Conservation (phyloP, 1,140 invertebrate species). For the Globodera ellingtonae region DNA sequence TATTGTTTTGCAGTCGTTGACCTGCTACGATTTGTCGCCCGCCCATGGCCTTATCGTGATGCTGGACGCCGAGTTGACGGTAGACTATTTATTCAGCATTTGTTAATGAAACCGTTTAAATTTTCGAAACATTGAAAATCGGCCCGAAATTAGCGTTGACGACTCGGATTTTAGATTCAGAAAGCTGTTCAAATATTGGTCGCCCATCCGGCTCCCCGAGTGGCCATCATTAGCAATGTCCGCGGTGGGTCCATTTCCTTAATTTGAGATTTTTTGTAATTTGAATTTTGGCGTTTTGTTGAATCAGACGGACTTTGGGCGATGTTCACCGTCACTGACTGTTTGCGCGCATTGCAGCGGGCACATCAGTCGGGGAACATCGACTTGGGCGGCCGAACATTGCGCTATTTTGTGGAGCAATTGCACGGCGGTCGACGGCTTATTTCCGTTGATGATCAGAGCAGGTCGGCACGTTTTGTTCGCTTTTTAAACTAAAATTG, state of each 20-base stretch:
- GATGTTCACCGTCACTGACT: constrained; percentile 49
- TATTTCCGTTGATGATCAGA: constrained; percentile 27
- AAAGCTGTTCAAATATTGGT: constrained; percentile 36
- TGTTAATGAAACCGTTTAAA: not conserved
- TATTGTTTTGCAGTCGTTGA: constrained; percentile 39
- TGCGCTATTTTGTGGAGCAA: constrained; percentile 24
- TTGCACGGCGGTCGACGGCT: constrained; percentile 23
- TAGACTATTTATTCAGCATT: not conserved
- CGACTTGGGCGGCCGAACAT: constrained; percentile 16
- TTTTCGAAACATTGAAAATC: not conserved
- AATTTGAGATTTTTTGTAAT: not conserved
- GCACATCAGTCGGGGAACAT: constrained; percentile 25
- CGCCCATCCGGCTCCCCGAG: constrained; percentile 27
- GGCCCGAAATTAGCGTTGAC: too few relatives aligned
- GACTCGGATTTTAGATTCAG: constrained; percentile 33
- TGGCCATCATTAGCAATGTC: constrained; percentile 33
- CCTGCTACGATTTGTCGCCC: constrained; percentile 51
- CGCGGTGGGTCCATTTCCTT: constrained; percentile 19
- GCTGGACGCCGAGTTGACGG: constrained; percentile 38
- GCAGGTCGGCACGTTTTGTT: not conserved
- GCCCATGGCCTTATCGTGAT: constrained; percentile 47
- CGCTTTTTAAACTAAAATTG: constrained; percentile 1
- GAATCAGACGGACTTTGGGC: constrained; percentile 28
- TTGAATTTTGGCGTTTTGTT: constrained; percentile 7
- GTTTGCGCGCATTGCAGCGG: constrained; percentile 34